phyloP scores from a whole-genome alignment of 64 coral and sea anemone genomes.

The Anthopleura sola region DNA sequence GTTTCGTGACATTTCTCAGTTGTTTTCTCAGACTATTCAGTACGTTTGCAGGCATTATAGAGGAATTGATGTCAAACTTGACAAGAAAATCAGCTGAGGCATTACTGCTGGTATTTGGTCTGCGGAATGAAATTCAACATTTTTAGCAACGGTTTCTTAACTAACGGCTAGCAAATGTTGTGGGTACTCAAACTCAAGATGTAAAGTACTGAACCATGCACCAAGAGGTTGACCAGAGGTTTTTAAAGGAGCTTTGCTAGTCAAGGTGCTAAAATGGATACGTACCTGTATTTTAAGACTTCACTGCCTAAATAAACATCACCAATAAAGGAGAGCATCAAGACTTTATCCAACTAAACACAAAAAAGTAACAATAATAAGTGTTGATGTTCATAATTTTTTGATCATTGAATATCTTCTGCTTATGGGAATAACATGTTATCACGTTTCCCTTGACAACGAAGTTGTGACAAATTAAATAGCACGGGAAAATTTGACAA shows the following conservation, averaged over 20 bases:
- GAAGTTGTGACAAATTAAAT: too few relatives aligned
- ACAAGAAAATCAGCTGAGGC: constrained; percentile 2
- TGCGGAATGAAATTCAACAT: neutral
- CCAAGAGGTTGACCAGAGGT: too few relatives aligned
- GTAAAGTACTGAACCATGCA: too few relatives aligned
- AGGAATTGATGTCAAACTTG: neutral
- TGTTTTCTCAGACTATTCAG: neutral
- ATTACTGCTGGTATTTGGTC: neutral
- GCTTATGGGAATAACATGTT: too few relatives aligned
- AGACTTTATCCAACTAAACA: constrained; percentile 23
- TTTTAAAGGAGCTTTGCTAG: too few relatives aligned
- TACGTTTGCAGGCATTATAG: neutral
- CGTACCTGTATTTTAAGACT: constrained; percentile 17
- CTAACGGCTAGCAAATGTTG: too few relatives aligned
- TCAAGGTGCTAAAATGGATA: neutral
- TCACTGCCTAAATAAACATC: constrained; percentile 5
- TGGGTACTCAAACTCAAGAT: too few relatives aligned
- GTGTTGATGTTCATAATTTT: neutral
- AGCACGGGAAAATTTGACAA: too few relatives aligned
- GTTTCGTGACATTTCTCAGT: neutral
- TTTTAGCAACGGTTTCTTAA: too few relatives aligned
- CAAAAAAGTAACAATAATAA: neutral
- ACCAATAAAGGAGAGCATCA: constrained; percentile 14
- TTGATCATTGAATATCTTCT: neutral
- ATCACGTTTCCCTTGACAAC: neutral